Evolutionary conservation across 1,140 invertebrate genomes (phyloP).

Genomic region (Saccostrea echinata): DNA sequence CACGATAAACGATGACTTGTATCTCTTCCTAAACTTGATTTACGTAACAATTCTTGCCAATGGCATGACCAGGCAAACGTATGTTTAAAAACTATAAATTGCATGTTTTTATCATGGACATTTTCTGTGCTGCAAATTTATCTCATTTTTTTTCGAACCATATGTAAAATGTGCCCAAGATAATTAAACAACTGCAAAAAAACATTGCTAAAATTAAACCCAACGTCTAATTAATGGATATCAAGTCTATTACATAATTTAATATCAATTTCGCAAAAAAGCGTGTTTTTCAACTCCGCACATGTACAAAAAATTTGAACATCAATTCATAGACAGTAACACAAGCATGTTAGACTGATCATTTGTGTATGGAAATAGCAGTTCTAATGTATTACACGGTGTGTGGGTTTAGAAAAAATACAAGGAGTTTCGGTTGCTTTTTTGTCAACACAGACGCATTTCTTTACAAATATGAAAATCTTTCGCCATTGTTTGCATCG

Average conservation of each 20-base stretch:
- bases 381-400: neutral
- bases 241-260: constrained; percentile 28
- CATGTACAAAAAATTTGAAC: constrained; percentile 27
- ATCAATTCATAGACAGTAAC: neutral
- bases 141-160: neutral
- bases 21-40: constrained; percentile 28
- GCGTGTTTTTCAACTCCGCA: constrained; percentile 33
- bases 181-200: constrained; percentile 28
- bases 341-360: constrained; percentile 1
- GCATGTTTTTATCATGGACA: constrained; percentile 34
- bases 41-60: constrained; percentile 34
- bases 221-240: neutral
- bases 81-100: constrained; percentile 1
- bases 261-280: constrained; percentile 34
- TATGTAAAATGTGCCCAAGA: constrained; percentile 22
- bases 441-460: constrained; percentile 16
- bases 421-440: neutral
- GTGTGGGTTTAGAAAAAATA: neutral
- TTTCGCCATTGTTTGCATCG: constrained; percentile 1
- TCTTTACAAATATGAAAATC: neutral
- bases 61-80: neutral
- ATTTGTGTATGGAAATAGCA: constrained; percentile 18
- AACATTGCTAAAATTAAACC: constrained; percentile 22
- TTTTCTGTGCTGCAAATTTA: constrained; percentile 1
- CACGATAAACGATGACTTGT: constrained; percentile 34